Percentiles rank a stretch among this genome's conserved stretches.
phyloP scores from a whole-genome alignment of 2,888 invertebrate genomes.

The Anagyrus pseudococci region DNA sequence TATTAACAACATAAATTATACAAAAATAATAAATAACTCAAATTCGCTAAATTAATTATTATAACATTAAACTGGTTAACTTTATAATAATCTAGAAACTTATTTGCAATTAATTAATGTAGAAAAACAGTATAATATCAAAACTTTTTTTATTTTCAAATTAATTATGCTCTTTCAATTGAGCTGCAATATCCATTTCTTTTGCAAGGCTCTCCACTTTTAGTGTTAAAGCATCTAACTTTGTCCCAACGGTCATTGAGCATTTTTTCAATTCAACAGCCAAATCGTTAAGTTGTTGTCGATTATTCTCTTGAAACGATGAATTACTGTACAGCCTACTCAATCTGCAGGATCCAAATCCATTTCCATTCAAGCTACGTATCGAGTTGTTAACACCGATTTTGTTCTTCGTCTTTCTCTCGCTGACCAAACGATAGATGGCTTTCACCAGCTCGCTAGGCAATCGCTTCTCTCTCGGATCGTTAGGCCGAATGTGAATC shows the following conservation, averaged over 20 bases:
- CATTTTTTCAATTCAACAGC: constrained; percentile 50
- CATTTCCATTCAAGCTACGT: constrained; percentile 36
- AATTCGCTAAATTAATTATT: too few relatives aligned
- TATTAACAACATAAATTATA: too few relatives aligned
- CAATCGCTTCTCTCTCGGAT: constrained; percentile 78
- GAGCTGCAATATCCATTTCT: constrained; percentile 43
- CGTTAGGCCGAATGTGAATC: constrained; percentile 80
- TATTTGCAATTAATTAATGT: too few relatives aligned
- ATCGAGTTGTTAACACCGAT: constrained; percentile 32
- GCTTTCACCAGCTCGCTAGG: constrained; percentile 78
- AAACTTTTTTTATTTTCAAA: too few relatives aligned
- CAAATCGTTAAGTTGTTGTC: constrained; percentile 51
- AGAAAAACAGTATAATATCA: too few relatives aligned
- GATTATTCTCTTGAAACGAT: constrained; percentile 46
- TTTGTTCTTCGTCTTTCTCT: constrained; percentile 64
- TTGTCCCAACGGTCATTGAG: constrained; percentile 47
- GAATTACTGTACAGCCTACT: constrained; percentile 50
- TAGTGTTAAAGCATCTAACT: constrained; percentile 48
- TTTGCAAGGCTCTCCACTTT: constrained; percentile 49
- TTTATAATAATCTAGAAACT: too few relatives aligned
- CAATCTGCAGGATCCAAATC: constrained; percentile 39
- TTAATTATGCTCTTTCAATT: too few relatives aligned
- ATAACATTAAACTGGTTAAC: too few relatives aligned
- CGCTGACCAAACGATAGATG: constrained; percentile 77
- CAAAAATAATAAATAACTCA: too few relatives aligned